Conservation (phyloP, 2,797 vertebrate genomes). For the Sebastes reedi region DNA sequence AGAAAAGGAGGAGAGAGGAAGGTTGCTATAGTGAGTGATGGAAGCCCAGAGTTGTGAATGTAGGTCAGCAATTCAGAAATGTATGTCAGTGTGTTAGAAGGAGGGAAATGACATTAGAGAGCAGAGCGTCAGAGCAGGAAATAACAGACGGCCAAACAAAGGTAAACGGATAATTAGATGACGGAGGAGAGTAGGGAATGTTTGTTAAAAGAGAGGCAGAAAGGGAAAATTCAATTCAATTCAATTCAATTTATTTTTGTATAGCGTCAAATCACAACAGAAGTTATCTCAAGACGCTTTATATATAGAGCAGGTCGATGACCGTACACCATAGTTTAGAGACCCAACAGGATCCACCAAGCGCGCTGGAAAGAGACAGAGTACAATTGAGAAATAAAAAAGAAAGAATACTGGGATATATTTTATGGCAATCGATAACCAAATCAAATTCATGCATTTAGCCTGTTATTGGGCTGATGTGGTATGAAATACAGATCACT, state of each 20-base stretch:
- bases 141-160: neutral
- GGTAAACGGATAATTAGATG: constrained; percentile 2
- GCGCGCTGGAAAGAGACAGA: neutral
- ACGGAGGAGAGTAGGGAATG: neutral
- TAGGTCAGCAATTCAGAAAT: constrained; percentile 79
- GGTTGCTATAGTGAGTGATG: constrained; percentile 17
- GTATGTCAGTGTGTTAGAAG: constrained; percentile 76
- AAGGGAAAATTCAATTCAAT: too few species aligned
- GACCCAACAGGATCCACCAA: too few species aligned
- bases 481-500: neutral
- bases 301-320: too few species aligned
- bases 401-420: neutral
- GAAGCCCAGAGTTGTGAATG: constrained; percentile 49
- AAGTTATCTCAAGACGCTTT: too few species aligned
- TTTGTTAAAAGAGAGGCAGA: neutral
- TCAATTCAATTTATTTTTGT: too few species aligned
- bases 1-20: neutral
- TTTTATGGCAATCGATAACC: neutral
- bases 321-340: too few species aligned
- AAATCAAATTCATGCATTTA: neutral
- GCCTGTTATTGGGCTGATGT: neutral
- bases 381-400: neutral
- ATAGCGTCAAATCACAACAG: too few species aligned
- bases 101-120: constrained; percentile 19
- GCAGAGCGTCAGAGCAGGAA: neutral